Conservation (phyloP, 2,797 vertebrate genomes). For the Limnodromus scolopaceus region DNA sequence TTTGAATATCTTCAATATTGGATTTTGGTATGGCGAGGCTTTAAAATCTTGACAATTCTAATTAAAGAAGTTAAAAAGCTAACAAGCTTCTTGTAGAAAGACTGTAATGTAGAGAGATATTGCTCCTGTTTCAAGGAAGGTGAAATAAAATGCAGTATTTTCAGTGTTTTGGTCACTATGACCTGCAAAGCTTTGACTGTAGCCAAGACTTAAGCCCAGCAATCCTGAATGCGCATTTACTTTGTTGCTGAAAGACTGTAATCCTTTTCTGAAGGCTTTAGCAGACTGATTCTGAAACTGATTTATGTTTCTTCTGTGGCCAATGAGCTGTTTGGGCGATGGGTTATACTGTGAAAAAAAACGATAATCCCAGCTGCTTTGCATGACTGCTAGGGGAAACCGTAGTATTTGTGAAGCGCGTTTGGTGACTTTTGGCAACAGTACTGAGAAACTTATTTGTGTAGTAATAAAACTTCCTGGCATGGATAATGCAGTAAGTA, state of each 20-base stretch:
- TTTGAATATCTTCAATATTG: not conserved
- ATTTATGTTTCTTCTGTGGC: not conserved
- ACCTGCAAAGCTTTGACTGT: not conserved
- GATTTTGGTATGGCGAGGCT: not conserved
- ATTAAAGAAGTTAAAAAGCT: not conserved
- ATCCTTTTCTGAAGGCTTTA: not conserved
- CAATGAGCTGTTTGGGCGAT: not conserved
- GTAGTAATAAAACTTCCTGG: not conserved
- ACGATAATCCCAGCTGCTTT: not conserved
- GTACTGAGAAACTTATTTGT: not conserved
- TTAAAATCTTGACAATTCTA: not conserved
- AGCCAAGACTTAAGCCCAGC: not conserved
- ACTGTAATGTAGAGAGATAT: not conserved
- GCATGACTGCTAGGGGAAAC: not conserved
- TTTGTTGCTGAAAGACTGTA: not conserved
- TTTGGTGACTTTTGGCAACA: not conserved
- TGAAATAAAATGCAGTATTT: not conserved
- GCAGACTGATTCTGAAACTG: too few species aligned
- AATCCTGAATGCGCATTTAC: not conserved
- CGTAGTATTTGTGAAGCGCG: accelerated
- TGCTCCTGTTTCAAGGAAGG: not conserved
- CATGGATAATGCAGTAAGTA: not conserved
- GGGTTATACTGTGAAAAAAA: not conserved
- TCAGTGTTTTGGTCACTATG: not conserved
- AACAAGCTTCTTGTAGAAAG: not conserved